phyloP scores from a whole-genome alignment of 2,888 invertebrate species.

The Thysanoteuthis rhombus region DNA sequence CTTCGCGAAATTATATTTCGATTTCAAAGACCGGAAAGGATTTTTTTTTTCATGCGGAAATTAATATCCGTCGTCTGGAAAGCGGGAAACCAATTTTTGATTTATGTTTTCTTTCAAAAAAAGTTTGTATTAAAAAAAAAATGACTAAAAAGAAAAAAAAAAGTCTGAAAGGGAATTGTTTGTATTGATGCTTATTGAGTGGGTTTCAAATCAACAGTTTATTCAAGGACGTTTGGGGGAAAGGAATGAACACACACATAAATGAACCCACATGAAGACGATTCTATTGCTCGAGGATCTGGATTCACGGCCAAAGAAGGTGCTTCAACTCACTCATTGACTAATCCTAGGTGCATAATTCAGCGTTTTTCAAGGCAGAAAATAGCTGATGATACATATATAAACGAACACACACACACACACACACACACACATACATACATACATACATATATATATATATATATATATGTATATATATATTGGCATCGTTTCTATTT shows the following conservation, averaged over 20 bases:
- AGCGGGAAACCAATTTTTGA: not conserved
- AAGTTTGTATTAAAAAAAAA: no score
- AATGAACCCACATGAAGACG: no score
- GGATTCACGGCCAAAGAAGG: no score
- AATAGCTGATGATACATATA: no score
- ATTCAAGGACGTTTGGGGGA: not conserved
- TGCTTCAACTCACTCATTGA: no score
- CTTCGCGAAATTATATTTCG: not conserved
- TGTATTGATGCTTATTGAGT: not conserved
- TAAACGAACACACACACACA: not conserved
- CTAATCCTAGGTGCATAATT: not conserved
- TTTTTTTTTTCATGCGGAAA: not conserved
- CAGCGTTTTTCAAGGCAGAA: no score
- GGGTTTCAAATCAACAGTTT: not conserved
- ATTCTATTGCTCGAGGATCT: no score
- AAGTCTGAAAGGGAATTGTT: not conserved
- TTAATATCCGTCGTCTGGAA: conserved; percentile 12
- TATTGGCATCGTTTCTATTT: no score
- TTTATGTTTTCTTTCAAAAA: not conserved
- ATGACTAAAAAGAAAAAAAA: not conserved
- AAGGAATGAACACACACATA: not conserved
- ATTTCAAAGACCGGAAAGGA: not conserved
- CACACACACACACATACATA: not conserved
- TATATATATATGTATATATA: not conserved
- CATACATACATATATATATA: not conserved